Evolutionary conservation across 1,140 invertebrate species (phyloP), one percentile per base, ranked within the genome.

Genomic region (Euwallacea similis): DNA sequence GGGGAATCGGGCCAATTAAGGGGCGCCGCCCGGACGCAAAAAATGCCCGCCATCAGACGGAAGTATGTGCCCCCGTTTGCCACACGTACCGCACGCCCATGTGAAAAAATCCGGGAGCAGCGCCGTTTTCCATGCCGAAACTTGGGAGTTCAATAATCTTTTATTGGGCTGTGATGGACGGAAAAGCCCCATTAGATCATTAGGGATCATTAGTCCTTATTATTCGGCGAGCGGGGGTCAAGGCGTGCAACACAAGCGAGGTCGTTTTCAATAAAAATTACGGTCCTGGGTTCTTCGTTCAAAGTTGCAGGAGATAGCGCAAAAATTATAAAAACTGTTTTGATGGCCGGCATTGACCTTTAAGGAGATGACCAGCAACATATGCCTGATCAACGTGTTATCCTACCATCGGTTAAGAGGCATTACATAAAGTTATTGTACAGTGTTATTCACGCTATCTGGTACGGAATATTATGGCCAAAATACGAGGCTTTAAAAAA

Each of bases 1-100:
- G 65, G 7, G 42, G 65, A 66, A 66, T 21, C 15, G 65, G 42
- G 21, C 65, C 65, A 66, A 66, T 66, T 66, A 66, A 66, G 65
- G 65, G 65, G 54, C 65, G 65, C 65, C 65, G 65, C 55, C 65
- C 53, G 41, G 16, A 16, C 41, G 53, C 54, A 66, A 66, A 66
- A 66, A 66, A 7, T 15, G 53, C 43, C 54, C 53, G 33, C 53
- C 13, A 56, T 42, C 41, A 58, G 56, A 13, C 42, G 42, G 58
- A 66, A 64, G 42, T 56, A 53, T 64, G 62, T 9, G 16, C 21
- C 47, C 47, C 16, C 47, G 54, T 50, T 21, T 64, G 62, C 62
- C 62, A 64, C 62, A 64, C 62, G 62, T 64, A 64, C 47, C 54
- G n/a, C 13, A 63, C 10, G 10, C 13, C 9, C 13, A 56, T 15